Conservation (phyloP, 1,140 invertebrate species). For the Papilio machaon region DNA sequence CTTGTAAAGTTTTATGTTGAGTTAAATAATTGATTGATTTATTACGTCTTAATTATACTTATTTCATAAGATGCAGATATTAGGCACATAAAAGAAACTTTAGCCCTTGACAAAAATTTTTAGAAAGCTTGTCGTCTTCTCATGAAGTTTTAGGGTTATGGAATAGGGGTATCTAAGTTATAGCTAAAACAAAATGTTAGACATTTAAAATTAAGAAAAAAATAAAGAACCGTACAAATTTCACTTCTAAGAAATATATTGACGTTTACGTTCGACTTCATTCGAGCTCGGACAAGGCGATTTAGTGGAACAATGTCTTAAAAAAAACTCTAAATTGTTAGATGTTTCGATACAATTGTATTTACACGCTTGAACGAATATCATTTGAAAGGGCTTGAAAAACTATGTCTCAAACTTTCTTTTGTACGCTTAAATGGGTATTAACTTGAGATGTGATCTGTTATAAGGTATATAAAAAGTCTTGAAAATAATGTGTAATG, state of each 20-base stretch:
- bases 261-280: background rate
- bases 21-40: too few species aligned
- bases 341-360: constrained; percentile 7
- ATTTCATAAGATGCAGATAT: too few species aligned
- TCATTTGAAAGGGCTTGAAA: background rate
- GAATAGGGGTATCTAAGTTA: too few species aligned
- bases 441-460: background rate
- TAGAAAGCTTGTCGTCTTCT: too few species aligned
- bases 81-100: too few species aligned
- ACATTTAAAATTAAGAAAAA: background rate
- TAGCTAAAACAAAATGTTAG: background rate
- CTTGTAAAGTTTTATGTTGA: too few species aligned
- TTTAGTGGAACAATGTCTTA: constrained; percentile 1
- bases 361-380: constrained; percentile 13
- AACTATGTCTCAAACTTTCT: background rate
- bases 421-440: background rate
- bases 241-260: background rate
- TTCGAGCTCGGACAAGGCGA: background rate
- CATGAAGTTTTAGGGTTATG: too few species aligned
- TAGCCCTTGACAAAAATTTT: too few species aligned
- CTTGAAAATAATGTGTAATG: too few species aligned
- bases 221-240: background rate
- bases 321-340: constrained; percentile 14
- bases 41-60: too few species aligned
- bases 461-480: too few species aligned